Conservation (phyloP, 1,140 invertebrate species). For the Polyergus mexicanus region DNA sequence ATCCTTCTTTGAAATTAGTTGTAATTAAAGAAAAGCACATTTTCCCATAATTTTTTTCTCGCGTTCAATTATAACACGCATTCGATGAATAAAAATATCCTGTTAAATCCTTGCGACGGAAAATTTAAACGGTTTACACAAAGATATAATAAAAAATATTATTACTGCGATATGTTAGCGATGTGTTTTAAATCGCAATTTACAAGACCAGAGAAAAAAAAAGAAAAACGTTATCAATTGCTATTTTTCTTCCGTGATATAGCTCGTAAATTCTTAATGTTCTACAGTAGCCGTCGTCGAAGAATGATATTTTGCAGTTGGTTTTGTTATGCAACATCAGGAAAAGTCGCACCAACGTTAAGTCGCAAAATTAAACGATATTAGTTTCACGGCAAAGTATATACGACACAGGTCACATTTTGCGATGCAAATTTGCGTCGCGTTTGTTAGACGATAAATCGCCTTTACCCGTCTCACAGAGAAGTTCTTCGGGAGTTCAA, state of each 20-base stretch:
- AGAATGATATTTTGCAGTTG: not conserved
- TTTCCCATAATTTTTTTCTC: not conserved
- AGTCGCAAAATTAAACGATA: conserved; percentile 12
- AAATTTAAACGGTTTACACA: not conserved
- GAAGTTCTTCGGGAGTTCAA: conserved; percentile 50
- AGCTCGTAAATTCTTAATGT: not conserved
- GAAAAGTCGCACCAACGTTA: not conserved
- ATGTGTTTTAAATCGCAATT: not conserved
- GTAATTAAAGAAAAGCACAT: not conserved
- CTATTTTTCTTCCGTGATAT: not conserved
- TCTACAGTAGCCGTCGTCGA: not conserved
- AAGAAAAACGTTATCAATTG: not conserved
- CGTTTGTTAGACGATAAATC: conserved; percentile 33
- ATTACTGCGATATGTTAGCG: not conserved
- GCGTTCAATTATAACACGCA: not conserved
- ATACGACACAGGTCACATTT: not conserved
- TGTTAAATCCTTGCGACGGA: not conserved
- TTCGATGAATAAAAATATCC: not conserved
- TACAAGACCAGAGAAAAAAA: not conserved
- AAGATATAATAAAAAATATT: not conserved
- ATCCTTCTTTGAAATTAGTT: not conserved
- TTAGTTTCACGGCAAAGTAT: not conserved
- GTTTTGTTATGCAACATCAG: not conserved
- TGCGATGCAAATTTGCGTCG: conserved; percentile 26
- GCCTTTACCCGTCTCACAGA: conserved; percentile 34